Percentiles rank a stretch among this genome's conserved stretches.
These are phyloP conservation scores for Tetraneura akinire DNA, from an alignment of 1,140 invertebrate genomes.

Conservation along the genomic window DNA sequence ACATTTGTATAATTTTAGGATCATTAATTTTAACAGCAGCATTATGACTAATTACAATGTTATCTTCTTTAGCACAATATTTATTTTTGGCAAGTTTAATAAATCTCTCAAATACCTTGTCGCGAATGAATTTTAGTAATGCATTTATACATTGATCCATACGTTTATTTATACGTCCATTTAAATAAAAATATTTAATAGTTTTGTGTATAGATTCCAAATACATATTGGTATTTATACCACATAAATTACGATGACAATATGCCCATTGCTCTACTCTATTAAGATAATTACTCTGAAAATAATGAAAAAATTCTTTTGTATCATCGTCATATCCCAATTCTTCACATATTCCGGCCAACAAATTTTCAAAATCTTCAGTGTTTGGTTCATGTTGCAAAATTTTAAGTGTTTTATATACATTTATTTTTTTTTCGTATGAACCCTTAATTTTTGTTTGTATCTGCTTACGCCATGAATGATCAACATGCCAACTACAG, in stretches of 20 bases:
- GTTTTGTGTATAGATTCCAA: conserved; percentile 31
- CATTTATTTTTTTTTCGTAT: neutral
- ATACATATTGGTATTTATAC: conserved; percentile 48
- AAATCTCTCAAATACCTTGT: neutral
- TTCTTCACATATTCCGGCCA: neutral
- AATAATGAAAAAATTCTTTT: neutral
- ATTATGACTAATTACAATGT: neutral
- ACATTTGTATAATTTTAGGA: neutral
- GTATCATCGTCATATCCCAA: neutral
- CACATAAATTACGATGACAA: neutral
- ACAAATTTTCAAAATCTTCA: neutral
- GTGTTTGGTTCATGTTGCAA: neutral
- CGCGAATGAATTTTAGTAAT: neutral
- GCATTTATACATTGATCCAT: conserved; percentile 11
- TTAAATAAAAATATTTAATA: conserved; percentile 30
- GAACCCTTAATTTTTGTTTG: neutral
- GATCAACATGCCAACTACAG: neutral
- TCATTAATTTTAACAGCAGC: neutral
- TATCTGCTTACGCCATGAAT: neutral
- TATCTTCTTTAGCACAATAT: neutral
- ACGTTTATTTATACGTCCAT: conserved; percentile 30
- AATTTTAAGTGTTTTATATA: neutral
- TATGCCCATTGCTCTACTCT: conserved; percentile 24
- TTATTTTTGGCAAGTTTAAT: neutral
- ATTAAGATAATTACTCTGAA: neutral